Evolutionary conservation across 2,797 vertebrate genomes (phyloP).

Genomic region (Eulemur rubriventer): DNA sequence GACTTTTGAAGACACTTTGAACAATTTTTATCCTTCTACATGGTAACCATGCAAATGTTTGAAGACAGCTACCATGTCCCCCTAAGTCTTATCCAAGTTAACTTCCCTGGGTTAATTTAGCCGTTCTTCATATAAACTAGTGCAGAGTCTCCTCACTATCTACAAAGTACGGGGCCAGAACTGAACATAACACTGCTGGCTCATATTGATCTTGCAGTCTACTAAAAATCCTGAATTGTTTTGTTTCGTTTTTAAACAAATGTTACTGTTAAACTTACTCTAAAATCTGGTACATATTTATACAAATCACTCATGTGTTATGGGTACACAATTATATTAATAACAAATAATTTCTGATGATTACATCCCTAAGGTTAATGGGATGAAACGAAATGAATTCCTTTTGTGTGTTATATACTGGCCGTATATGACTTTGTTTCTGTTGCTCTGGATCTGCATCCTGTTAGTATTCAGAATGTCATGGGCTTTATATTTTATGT

Average conservation of each 20-base stretch:
- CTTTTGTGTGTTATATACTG: not conserved
- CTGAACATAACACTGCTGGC: not conserved
- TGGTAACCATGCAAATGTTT: constrained; percentile 15
- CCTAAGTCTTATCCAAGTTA: constrained; percentile 14
- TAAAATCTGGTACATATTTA: not conserved
- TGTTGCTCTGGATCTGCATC: not conserved
- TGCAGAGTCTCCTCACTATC: not conserved
- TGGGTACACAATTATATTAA: not conserved
- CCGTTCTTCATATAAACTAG: not conserved
- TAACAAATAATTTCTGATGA: constrained; percentile 2
- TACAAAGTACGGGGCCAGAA: not conserved
- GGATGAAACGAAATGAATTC: constrained; percentile 35
- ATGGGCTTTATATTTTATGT: constrained; percentile 12
- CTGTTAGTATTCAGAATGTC: constrained; percentile 3
- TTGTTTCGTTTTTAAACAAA: constrained; percentile 17
- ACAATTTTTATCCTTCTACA: constrained; percentile 24
- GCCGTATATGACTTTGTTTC: constrained; percentile 11
- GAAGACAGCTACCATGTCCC: not conserved
- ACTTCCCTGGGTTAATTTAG: constrained; percentile 6
- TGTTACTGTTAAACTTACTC: not conserved
- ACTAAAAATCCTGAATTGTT: not conserved
- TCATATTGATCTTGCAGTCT: not conserved
- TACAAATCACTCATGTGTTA: not conserved
- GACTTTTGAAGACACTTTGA: constrained; percentile 36
- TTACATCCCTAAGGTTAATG: not conserved